Conservation (phyloP, 2,888 invertebrate species). For the Coleophora deauratella region DNA sequence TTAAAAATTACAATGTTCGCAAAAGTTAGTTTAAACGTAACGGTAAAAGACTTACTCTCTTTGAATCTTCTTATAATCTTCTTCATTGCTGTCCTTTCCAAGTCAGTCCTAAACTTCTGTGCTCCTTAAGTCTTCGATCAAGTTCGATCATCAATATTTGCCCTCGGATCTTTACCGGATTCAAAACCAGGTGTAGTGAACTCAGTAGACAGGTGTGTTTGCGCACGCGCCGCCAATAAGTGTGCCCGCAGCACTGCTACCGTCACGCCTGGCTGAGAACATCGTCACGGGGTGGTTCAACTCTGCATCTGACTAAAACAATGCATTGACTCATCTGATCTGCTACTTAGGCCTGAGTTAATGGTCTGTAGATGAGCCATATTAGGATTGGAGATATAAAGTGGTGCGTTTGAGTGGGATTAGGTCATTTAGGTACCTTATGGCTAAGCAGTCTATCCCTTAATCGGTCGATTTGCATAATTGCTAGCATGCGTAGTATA, state of each 20-base stretch:
- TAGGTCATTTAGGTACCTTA: too few relatives aligned
- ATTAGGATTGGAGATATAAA: too few relatives aligned
- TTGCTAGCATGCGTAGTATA: too few relatives aligned
- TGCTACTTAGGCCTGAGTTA: not conserved
- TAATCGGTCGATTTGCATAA: too few relatives aligned
- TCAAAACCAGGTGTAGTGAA: constrained; percentile 16
- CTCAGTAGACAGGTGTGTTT: constrained; percentile 30
- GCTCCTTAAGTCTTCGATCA: too few relatives aligned
- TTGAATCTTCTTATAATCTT: constrained; percentile 46
- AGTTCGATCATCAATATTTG: too few relatives aligned
- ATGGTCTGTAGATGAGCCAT: too few relatives aligned
- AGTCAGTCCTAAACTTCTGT: constrained; percentile 3
- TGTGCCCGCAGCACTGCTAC: constrained; percentile 26
- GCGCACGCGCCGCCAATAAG: constrained; percentile 48
- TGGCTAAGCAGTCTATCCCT: too few relatives aligned
- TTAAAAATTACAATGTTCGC: too few relatives aligned
- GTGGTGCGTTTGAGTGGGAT: too few relatives aligned
- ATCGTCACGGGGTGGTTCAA: constrained; percentile 54
- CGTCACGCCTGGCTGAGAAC: constrained; percentile 45
- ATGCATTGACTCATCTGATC: constrained; percentile 1
- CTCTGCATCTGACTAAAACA: constrained; percentile 26
- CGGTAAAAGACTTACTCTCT: constrained; percentile 51
- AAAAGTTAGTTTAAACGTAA: too few relatives aligned
- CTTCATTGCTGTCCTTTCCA: constrained; percentile 38
- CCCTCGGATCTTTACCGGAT: not conserved